phyloP scores from a whole-genome alignment of 1,140 invertebrate species.

The Ceratina japonica region DNA sequence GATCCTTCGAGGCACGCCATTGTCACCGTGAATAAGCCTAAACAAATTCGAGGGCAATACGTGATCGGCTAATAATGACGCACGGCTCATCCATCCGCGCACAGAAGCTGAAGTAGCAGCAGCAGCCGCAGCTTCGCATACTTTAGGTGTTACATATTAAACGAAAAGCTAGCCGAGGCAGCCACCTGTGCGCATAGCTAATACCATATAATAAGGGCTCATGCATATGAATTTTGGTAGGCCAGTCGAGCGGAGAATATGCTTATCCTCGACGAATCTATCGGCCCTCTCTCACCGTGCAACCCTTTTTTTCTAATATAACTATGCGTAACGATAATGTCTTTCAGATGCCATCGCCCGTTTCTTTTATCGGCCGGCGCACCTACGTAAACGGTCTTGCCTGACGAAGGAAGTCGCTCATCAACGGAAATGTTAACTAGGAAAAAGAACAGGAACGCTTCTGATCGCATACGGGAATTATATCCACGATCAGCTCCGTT shows the following conservation, averaged over 20 bases:
- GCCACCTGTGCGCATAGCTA: conserved; percentile 78
- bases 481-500: no score
- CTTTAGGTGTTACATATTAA: conserved; percentile 63
- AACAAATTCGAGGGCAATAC: conserved; percentile 37
- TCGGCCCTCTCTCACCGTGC: conserved; percentile 61
- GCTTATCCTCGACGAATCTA: conserved; percentile 72
- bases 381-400: conserved; percentile 13
- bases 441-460: no score
- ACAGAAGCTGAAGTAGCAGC: conserved; percentile 25
- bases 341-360: conserved; percentile 27
- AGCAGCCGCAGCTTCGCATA: conserved; percentile 48
- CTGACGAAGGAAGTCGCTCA: not conserved
- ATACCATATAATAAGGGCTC: conserved; percentile 78
- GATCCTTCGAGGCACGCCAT: conserved; percentile 32
- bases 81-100: conserved; percentile 33
- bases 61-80: conserved; percentile 50
- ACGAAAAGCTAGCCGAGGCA: conserved; percentile 64
- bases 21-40: conserved; percentile 31
- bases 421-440: no score
- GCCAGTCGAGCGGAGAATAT: conserved; percentile 59
- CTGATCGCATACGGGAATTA: no score
- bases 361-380: conserved; percentile 14
- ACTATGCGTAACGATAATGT: conserved; percentile 43
- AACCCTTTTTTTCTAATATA: conserved; percentile 73
- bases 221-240: conserved; percentile 77